Base-by-base conservation (phyloP, 2,888 invertebrate genomes). In the Ecliptopera silaceata region DNA sequence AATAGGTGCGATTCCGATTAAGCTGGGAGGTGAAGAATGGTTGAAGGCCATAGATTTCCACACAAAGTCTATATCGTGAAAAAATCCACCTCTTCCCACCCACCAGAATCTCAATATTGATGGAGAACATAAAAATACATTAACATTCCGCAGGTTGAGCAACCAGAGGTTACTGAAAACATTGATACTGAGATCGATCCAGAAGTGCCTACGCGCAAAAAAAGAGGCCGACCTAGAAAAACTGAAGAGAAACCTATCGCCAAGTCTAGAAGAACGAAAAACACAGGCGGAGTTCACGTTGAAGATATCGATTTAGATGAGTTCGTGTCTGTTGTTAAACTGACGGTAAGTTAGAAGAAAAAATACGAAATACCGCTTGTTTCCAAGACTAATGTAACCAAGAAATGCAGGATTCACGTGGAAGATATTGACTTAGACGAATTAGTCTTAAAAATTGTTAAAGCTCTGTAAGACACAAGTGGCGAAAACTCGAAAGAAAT, bases 291-390 rank as follows among this genome's bases (percentile, higher is more conserved):
- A 0, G 78, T 82, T 2, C 56, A 59, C 0, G 55, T 59, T 0
- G 72, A 75, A 0, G 80, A 80, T 5, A 72, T 79, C 0, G 75
- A 82, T 12, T 38, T 87, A 42, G 81, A 79, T 22, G 76, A 81
- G 13, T 80, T 74, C 48, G 80, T 79, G 17, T 81, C 74, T 6
- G 64, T 86, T 31, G 70, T 80, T 5, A 79, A 74, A 32, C 59
- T 85, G 12, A 66, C 83, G 57, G 85, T 85, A 68, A 70, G 18
- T 22, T 13, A n/a, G 10, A 10, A 8, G 3, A 32, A 13, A 20
- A 2, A 20, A 20, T 20, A 20, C 20, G n/a, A n/a, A n/a, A n/a
- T n/a, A n/a, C n/a, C n/a, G n/a, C n/a, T n/a, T n/a, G n/a, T n/a
- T n/a, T n/a, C n/a, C 20, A 20, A 20, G 20, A 20, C 20, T 3